Conservation (phyloP, 2,797 vertebrate species). For the Gadopsis bispinosus region DNA sequence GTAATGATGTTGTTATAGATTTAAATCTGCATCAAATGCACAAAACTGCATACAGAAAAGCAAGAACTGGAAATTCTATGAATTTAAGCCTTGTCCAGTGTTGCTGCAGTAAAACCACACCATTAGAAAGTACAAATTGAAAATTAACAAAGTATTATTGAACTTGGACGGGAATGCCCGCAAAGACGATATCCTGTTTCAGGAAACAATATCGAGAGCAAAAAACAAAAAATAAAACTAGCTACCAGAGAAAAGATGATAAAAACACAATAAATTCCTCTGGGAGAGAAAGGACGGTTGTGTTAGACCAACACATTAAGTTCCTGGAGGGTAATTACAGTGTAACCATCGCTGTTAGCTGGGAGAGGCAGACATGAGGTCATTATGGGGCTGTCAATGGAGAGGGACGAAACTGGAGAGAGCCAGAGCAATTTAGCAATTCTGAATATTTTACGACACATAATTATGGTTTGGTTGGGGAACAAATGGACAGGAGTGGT, state of each 20-base stretch:
- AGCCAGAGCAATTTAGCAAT: conserved; percentile 83
- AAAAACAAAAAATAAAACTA: not conserved
- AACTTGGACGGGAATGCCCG: conserved; percentile 43
- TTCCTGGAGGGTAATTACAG: conserved; percentile 82
- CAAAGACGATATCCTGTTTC: conserved; percentile 48
- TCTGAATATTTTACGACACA: conserved; percentile 83
- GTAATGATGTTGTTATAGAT: not conserved
- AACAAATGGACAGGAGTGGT: conserved; percentile 63
- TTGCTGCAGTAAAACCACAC: conserved; percentile 6
- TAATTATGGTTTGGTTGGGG: conserved; percentile 80
- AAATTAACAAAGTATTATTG: conserved; percentile 47
- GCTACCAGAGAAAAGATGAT: conserved; percentile 64
- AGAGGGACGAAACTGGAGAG: conserved; percentile 72
- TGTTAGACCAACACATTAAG: conserved; percentile 80
- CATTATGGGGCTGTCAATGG: conserved; percentile 77
- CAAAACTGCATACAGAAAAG: conserved; percentile 11
- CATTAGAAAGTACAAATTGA: conserved; percentile 56
- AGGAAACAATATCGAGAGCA: conserved; percentile 39
- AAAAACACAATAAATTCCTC: conserved; percentile 73
- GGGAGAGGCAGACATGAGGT: conserved; percentile 83
- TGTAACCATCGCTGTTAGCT: conserved; percentile 74
- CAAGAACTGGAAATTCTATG: conserved; percentile 4
- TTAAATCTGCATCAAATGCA: conserved; percentile 19
- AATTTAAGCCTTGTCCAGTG: conserved; percentile 5
- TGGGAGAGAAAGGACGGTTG: conserved; percentile 71